Percentiles rank a stretch among this genome's conserved stretches.
phyloP scores from a whole-genome alignment of 2,888 invertebrate species.

The Tetragonisca angustula region DNA sequence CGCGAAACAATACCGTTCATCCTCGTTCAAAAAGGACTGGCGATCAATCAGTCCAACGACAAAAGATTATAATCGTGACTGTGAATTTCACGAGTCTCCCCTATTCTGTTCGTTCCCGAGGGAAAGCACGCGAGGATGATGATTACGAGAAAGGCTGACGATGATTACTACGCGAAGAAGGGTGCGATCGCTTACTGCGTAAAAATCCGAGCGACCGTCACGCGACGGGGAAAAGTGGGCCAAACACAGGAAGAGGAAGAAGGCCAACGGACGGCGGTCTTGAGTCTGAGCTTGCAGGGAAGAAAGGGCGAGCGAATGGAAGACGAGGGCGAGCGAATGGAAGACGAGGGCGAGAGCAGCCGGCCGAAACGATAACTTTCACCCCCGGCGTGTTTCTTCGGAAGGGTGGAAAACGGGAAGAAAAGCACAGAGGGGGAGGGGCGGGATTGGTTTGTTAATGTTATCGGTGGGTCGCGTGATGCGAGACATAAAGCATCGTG shows the following conservation, averaged over 20 bases:
- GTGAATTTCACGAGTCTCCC: neutral
- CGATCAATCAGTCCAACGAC: neutral
- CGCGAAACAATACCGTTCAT: slow-evolving; percentile 4
- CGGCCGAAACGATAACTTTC: slow-evolving; percentile 61
- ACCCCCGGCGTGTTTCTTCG: slow-evolving; percentile 28
- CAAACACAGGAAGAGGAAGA: slow-evolving; percentile 15
- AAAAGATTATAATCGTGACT: slow-evolving; percentile 6
- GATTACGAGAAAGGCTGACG: neutral
- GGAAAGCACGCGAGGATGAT: neutral
- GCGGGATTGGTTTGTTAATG: slow-evolving; percentile 75
- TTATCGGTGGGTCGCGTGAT: slow-evolving; percentile 79
- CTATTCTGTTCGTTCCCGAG: neutral
- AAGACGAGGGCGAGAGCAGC: slow-evolving; percentile 23
- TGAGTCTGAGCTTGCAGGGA: neutral
- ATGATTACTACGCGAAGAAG: neutral
- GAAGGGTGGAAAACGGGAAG: slow-evolving; percentile 48
- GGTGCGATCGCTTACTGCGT: neutral
- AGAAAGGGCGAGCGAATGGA: neutral
- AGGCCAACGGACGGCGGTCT: neutral
- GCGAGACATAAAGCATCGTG: slow-evolving; percentile 73
- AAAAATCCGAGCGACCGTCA: slow-evolving; percentile 10
- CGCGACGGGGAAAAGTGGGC: slow-evolving; percentile 29
- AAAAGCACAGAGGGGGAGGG: slow-evolving; percentile 18
- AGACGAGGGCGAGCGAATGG: slow-evolving; percentile 16
- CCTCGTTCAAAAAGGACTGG: neutral